Base-by-base conservation (phyloP, 2,113 vertebrate species). In the Sinocyclocheilus rhinocerous region DNA sequence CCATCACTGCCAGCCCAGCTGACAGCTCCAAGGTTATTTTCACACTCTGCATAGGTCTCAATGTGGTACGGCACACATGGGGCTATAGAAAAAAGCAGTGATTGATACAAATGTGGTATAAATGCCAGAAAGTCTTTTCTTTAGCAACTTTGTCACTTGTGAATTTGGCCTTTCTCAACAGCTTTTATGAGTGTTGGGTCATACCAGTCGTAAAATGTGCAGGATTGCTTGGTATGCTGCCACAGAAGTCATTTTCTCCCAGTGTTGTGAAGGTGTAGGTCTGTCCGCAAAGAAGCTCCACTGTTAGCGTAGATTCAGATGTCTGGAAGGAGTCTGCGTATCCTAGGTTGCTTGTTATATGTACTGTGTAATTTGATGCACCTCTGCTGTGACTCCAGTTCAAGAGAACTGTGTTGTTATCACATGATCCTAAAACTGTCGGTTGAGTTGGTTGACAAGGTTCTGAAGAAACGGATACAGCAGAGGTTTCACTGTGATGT, bases 281-380 rank as follows among this genome's bases (percentile, higher is more conserved):
- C 33, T 95, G 94, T 88, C 96, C 96, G 36, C 96, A 96, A 9
- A 86, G 89, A 36, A 96, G 90, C 5, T 90, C 87, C 0, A 67
- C n/a, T 70, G 88, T 88, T 18, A 92, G 59, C 1, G 4, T 82
- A 0, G 93, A 91, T 26, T 89, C 76, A 0, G 77, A 72, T 45
- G 92, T 92, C 84, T 91, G 89, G 85, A 93, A 92, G 24, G 87
- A 36, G 1, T 57, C 52, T 1, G 45, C 15, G 2, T 93, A 94
- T 2, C 94, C 94, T 87, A 93, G 84, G 81, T 92, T 75, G 82
- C 95, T 95, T 1, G 12, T 16, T 24, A 89, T 91, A 0, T 70
- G 87, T 84, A 94, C 88, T 1, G 80, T 33, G 15, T 96, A 96
- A 13, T 36, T 1, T 0, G 20, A 79, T 1, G 92, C 94, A 26